Percentiles rank a stretch among this genome's conserved stretches.
phyloP scores from a whole-genome alignment of 2,113 vertebrate species.

The Ailurus styani region DNA sequence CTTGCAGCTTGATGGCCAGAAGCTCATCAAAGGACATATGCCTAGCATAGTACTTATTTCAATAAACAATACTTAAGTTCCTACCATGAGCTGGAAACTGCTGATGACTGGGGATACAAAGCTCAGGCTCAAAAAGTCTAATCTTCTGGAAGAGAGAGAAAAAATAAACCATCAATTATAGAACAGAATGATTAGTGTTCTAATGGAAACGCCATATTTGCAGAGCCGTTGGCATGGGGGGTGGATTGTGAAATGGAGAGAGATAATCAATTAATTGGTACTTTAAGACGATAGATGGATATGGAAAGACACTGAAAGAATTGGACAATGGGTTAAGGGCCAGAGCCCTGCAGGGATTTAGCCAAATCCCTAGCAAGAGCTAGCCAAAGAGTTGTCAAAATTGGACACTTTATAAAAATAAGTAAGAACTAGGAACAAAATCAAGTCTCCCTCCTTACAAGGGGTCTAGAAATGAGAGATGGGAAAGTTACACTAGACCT shows the following conservation, averaged over 20 bases:
- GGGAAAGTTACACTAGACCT: background rate
- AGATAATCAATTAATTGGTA: background rate
- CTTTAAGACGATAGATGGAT: background rate
- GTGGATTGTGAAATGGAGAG: background rate
- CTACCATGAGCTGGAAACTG: background rate
- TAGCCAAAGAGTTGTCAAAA: background rate
- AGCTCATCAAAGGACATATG: background rate
- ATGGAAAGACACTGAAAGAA: background rate
- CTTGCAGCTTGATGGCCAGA: background rate
- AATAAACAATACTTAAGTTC: background rate
- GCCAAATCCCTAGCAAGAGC: background rate
- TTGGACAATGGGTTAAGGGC: background rate
- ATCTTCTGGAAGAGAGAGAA: background rate
- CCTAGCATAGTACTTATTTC: background rate
- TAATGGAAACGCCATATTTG: background rate
- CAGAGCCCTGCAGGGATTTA: background rate
- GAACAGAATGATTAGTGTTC: background rate
- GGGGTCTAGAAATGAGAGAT: background rate
- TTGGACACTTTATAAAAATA: background rate
- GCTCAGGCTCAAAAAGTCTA: background rate
- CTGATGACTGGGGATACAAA: background rate
- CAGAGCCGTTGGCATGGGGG: background rate
- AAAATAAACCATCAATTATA: background rate
- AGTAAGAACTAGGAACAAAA: background rate
- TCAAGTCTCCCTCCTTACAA: background rate